phyloP scores from a whole-genome alignment of 30 jellyfish, hydroid and myxozoan genomes.

The Pseudorhiza aurosa region DNA sequence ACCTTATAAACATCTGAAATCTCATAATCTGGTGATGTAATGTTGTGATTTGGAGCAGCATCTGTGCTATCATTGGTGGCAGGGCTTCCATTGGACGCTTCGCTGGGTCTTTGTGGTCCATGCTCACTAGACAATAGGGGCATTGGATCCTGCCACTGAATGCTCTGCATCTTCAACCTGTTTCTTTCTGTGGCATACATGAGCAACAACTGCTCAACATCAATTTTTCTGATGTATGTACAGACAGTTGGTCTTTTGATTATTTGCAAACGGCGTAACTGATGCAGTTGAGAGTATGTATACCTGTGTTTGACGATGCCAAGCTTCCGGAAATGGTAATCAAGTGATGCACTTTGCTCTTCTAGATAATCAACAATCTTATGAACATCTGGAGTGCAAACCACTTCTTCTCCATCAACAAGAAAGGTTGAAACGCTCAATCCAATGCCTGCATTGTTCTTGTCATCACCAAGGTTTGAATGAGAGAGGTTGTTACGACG shows the following conservation, averaged over 20 bases:
- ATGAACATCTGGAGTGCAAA: slow-evolving; percentile 97
- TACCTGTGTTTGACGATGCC: slow-evolving; percentile 92
- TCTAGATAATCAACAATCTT: slow-evolving; percentile 90
- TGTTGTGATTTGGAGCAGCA: slow-evolving; percentile 7
- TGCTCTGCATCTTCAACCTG: slow-evolving; percentile 71
- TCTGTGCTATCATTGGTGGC: slow-evolving; percentile 25
- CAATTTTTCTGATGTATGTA: slow-evolving; percentile 76
- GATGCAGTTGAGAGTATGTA: slow-evolving; percentile 97
- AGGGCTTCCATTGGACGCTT: slow-evolving; percentile 64
- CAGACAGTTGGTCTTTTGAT: slow-evolving; percentile 98
- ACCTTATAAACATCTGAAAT: slow-evolving; percentile 74
- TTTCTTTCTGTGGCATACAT: slow-evolving; percentile 98
- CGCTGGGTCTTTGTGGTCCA: slow-evolving; percentile 73
- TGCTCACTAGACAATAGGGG: slow-evolving; percentile 84
- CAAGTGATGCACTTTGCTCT: slow-evolving; percentile 99
- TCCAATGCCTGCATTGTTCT: slow-evolving; percentile 20
- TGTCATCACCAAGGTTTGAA: slow-evolving; percentile 15
- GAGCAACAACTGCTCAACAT: slow-evolving; percentile 86
- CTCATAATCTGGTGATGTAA: slow-evolving; percentile 60
- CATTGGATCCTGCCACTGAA: slow-evolving; percentile 76
- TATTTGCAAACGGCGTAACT: slow-evolving; percentile 89
- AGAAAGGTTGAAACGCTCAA: slow-evolving; percentile 72
- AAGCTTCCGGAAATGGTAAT: slow-evolving; percentile 92
- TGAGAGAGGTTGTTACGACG: slow-evolving; percentile 1
- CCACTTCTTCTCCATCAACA: slow-evolving; percentile 85